Base-by-base conservation (phyloP, 2,797 vertebrate genomes). In the Microctenopoma lineatum region DNA sequence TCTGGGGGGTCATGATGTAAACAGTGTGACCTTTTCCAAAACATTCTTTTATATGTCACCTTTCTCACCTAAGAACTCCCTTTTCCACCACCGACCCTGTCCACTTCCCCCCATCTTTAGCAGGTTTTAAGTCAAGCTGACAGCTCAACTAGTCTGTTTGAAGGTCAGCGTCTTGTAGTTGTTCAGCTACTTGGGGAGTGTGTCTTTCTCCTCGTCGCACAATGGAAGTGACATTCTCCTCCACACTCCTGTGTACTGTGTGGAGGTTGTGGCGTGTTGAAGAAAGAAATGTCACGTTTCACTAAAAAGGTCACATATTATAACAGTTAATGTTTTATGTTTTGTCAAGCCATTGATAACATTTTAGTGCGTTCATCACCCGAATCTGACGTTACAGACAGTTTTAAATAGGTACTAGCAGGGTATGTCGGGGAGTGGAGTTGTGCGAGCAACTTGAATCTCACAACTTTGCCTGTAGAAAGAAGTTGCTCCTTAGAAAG, bases 121-220 rank as follows among this genome's bases (percentile, higher is more conserved):
- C 70, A 36, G 56, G 16, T 12, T 48, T 70, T 84, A 63, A 87
- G 47, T n/a, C 54, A 39, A 57, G 29, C 51, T 80, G 84, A 83
- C 87, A 86, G 79, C 66, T 77, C 50, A 48, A 73, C 65, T 53
- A 50, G 63, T 78, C 39, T 2, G 34, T 71, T 26, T 88, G 69
- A 85, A 89, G 86, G 87, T 88, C 88, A 84, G 32, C n/a, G 41
- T 81, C 73, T 79, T 64, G 70, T 65, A 77, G 68, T 67, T 60
- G 73, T 63, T 73, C 58, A 72, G 58, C 67, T 76, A 83, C 79
- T 72, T 45, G 70, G 13, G 41, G 66, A 76, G 42, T 53, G 50
- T 56, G 53, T 67, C 52, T 53, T 41, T 69, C 47, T 70, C 29
- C 50, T 53, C 16, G 8, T 41, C 38, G 53, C 47, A 39, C 44